These are phyloP conservation scores for Calidris pygmaea DNA, from an alignment of 2,113 vertebrate species.

Conservation along the genomic window DNA sequence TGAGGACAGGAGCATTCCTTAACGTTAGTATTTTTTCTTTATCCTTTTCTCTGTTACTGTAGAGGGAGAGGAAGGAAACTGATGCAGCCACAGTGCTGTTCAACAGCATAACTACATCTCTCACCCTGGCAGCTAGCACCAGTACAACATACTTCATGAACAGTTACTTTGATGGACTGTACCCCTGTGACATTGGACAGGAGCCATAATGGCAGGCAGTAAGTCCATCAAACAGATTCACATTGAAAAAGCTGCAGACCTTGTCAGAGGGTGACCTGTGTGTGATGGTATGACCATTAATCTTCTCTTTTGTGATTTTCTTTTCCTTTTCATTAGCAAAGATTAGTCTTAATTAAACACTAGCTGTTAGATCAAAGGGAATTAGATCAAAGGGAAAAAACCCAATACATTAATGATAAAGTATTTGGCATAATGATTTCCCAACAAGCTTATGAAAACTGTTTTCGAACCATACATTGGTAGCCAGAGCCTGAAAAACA, in stretches of 20 bases:
- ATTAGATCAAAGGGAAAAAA: constrained; percentile 14
- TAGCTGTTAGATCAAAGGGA: constrained; percentile 11
- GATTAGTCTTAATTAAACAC: constrained; percentile 41
- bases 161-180: constrained; percentile 8
- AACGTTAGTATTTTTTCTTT: not conserved
- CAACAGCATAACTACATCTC: not conserved
- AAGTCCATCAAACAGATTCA: not conserved
- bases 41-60: not conserved
- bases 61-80: not conserved
- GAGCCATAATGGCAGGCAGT: not conserved
- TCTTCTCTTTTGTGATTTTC: not conserved
- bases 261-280: not conserved
- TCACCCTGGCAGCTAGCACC: not conserved
- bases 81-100: not conserved
- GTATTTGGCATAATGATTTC: not conserved
- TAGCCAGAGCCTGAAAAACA: not conserved
- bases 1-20: not conserved
- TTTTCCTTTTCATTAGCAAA: not conserved
- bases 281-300: not conserved
- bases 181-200: not conserved
- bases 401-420: not conserved
- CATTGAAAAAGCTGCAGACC: not conserved
- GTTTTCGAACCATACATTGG: not conserved
- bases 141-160: not conserved
- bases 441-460: not conserved